phyloP scores from a whole-genome alignment of 2,113 vertebrate genomes.

The Thalassoma bifasciatum region DNA sequence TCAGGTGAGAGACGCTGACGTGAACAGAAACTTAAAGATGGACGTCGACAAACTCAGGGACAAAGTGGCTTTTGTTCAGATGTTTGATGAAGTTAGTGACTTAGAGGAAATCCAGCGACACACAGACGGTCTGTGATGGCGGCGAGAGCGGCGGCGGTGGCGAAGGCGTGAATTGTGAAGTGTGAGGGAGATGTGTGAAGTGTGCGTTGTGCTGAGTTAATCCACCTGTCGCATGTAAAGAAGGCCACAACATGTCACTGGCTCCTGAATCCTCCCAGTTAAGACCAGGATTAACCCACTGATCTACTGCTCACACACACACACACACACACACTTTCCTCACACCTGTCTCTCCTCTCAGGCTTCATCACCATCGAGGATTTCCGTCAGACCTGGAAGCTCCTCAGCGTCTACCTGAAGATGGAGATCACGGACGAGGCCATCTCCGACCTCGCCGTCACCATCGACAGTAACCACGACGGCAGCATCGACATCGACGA shows the following conservation, averaged over 20 bases:
- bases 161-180: not conserved
- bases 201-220: constrained; percentile 35
- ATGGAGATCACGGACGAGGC: constrained; percentile 86
- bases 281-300: constrained; percentile 71
- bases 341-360: constrained; percentile 51
- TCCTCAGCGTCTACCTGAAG: constrained; percentile 91
- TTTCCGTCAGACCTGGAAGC: constrained; percentile 93
- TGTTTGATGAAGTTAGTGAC: not conserved
- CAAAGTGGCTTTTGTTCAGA: not conserved
- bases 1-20: constrained; percentile 84
- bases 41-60: not conserved
- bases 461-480: constrained; percentile 94
- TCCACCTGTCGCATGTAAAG: constrained; percentile 33
- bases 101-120: not conserved
- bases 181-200: constrained; percentile 10
- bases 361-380: constrained; percentile 93
- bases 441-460: constrained; percentile 87
- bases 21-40: too few relatives aligned
- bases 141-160: too few relatives aligned
- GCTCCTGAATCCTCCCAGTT: constrained; percentile 40
- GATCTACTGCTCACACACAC: constrained; percentile 46
- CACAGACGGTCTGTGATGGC: not conserved
- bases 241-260: constrained; percentile 5
- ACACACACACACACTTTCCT: not conserved
- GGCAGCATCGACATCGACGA: constrained; percentile 94